Conservation (phyloP, 2,888 invertebrate species). For the Atrina japonica region DNA sequence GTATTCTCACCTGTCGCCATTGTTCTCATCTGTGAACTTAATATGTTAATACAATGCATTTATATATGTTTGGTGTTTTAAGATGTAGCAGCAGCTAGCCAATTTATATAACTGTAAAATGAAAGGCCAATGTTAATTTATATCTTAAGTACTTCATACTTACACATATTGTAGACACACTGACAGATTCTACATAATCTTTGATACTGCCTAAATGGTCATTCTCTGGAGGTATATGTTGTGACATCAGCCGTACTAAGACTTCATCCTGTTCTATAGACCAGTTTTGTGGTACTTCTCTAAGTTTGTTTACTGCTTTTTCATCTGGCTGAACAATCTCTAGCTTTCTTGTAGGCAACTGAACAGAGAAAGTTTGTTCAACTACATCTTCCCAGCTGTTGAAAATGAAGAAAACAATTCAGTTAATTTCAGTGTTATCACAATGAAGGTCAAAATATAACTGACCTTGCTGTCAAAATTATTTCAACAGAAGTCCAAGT, state of each 20-base stretch:
- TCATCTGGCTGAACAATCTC: slow-evolving; percentile 62
- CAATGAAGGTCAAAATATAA: no score
- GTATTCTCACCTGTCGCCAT: no score
- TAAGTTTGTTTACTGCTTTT: slow-evolving; percentile 68
- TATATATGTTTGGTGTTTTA: no score
- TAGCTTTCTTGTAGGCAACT: slow-evolving; percentile 58
- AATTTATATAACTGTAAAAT: no score
- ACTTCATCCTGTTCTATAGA: slow-evolving; percentile 77
- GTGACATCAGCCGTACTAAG: slow-evolving; percentile 75
- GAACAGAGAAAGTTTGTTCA: slow-evolving; percentile 70
- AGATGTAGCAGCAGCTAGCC: no score
- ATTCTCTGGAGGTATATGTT: slow-evolving; percentile 72
- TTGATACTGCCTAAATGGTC: slow-evolving; percentile 77
- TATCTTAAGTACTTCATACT: slow-evolving; percentile 56
- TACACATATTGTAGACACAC: slow-evolving; percentile 78
- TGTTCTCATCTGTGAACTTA: no score
- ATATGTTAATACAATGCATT: no score
- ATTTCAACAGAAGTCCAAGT: no score
- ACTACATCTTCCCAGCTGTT: slow-evolving; percentile 76
- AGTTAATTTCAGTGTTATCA: no score
- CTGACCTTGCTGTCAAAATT: no score
- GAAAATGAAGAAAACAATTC: slow-evolving; percentile 3
- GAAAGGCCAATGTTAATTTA: no score
- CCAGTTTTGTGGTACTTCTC: slow-evolving; percentile 71
- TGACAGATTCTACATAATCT: slow-evolving; percentile 77